These are phyloP conservation scores for Echeneis naucrates DNA, from an alignment of 2,797 vertebrate species.

Conservation along the genomic window DNA sequence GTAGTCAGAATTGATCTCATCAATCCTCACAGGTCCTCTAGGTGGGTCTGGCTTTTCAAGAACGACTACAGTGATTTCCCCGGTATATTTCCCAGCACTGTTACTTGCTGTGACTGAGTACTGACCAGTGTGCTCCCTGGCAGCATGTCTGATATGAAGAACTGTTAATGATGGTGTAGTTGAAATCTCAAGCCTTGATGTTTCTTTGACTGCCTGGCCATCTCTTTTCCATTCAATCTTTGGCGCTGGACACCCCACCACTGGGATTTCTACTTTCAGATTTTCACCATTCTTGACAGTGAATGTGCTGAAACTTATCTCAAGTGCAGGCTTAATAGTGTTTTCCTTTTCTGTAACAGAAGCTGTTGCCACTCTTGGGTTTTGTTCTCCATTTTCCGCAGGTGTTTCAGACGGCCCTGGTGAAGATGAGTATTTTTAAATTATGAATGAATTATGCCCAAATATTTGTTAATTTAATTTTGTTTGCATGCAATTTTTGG, in stretches of 20 bases:
- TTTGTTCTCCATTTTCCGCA: constrained; percentile 24
- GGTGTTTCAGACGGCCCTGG: constrained; percentile 49
- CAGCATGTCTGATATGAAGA: constrained; percentile 91
- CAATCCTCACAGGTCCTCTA: constrained; percentile 88
- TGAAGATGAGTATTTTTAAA: constrained; percentile 17
- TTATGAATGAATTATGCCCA: constrained; percentile 1
- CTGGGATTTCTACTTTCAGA: constrained; percentile 91
- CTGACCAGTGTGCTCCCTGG: constrained; percentile 91
- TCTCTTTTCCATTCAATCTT: constrained; percentile 90
- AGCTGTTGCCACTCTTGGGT: constrained; percentile 10
- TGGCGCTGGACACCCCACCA: constrained; percentile 88
- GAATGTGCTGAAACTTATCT: constrained; percentile 89
- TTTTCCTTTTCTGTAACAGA: constrained; percentile 85
- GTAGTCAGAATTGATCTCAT: constrained; percentile 92
- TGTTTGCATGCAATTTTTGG: neutral
- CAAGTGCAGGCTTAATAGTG: constrained; percentile 89
- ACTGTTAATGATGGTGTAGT: constrained; percentile 86
- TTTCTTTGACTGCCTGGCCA: constrained; percentile 90
- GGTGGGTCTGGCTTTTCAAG: constrained; percentile 94
- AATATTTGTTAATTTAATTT: neutral
- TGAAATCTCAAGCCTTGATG: constrained; percentile 90
- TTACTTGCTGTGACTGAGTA: constrained; percentile 90
- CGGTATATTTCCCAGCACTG: constrained; percentile 85
- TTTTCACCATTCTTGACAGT: constrained; percentile 91
- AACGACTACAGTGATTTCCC: constrained; percentile 88